Percentiles rank a stretch among this genome's conserved stretches.
Conservation (phyloP, 92 coral and sea anemone species). For the Porites lobata region DNA sequence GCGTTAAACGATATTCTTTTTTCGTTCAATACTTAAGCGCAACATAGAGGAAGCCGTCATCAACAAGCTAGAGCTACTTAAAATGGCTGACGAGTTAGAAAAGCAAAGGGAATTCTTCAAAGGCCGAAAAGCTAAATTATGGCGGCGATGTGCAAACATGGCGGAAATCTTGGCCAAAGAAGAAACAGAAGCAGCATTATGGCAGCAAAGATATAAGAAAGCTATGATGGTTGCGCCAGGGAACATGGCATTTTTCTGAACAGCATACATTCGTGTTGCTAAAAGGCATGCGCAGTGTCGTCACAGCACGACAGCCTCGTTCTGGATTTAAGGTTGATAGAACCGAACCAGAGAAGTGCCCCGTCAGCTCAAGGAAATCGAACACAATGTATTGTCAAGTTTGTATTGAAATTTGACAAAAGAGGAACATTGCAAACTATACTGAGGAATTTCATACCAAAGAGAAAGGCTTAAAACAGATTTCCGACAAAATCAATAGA, state of each 20-base stretch:
- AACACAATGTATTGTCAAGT: background rate
- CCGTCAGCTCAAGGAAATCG: background rate
- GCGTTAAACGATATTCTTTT: background rate
- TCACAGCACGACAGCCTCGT: background rate
- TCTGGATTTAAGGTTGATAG: background rate
- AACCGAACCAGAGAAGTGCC: no score
- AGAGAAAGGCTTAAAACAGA: no score
- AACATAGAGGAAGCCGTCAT: conserved; percentile 81
- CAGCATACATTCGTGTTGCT: background rate
- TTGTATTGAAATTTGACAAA: background rate
- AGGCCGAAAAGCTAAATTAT: conserved; percentile 86
- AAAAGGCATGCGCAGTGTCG: background rate
- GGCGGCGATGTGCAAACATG: conserved; percentile 98
- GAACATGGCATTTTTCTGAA: conserved; percentile 73
- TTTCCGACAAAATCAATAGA: no score
- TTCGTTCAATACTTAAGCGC: conserved; percentile 43
- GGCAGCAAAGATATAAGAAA: conserved; percentile 81
- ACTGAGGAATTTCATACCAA: no score
- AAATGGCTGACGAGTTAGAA: conserved; percentile 87
- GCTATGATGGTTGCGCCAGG: conserved; percentile 83
- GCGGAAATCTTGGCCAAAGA: conserved; percentile 94
- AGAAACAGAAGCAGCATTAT: conserved; percentile 82
- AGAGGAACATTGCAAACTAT: no score
- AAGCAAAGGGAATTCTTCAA: conserved; percentile 61
- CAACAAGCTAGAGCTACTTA: conserved; percentile 74